Evolutionary conservation across 2,888 invertebrate species (phyloP).

Genomic region (Athrips mouffetella): DNA sequence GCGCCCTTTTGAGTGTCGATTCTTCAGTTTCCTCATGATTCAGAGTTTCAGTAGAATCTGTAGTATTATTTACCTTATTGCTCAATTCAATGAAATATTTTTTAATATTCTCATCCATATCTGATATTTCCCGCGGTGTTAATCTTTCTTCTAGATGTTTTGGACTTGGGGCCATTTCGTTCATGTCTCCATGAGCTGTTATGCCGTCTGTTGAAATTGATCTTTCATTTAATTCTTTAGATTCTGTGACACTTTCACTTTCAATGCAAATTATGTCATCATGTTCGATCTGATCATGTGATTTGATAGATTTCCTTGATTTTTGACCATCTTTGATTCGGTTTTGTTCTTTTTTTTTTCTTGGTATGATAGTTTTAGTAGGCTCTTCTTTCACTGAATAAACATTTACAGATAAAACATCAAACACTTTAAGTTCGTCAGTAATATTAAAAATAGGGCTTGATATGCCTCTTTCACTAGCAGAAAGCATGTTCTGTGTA

Average conservation of each 20-base stretch:
- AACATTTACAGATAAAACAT: background rate
- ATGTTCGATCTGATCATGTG: background rate
- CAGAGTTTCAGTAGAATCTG: background rate
- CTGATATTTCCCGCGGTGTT: conserved; percentile 42
- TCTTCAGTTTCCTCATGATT: background rate
- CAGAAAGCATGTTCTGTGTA: conserved; percentile 48
- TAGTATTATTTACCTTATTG: conserved; percentile 15
- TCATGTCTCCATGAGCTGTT: conserved; percentile 49
- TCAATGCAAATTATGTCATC: conserved; percentile 12
- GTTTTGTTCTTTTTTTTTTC: background rate
- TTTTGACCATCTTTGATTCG: background rate
- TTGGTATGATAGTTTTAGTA: too few species aligned
- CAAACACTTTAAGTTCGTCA: conserved; percentile 27
- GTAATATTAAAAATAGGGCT: conserved; percentile 31
- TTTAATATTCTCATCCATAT: conserved; percentile 37
- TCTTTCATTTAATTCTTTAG: conserved; percentile 28
- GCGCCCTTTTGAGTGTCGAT: background rate
- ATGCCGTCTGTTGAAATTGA: conserved; percentile 54
- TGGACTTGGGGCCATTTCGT: conserved; percentile 48
- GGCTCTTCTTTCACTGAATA: background rate
- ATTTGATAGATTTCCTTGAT: background rate
- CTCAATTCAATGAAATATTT: conserved; percentile 46
- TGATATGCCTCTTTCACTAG: conserved; percentile 35
- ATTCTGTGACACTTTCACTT: background rate
- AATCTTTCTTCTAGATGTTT: conserved; percentile 34